A percentile compares a stretch with the other conserved stretches of the same genome.
phyloP scores from a whole-genome alignment of 2,113 vertebrate genomes.

The Sander lucioperca region DNA sequence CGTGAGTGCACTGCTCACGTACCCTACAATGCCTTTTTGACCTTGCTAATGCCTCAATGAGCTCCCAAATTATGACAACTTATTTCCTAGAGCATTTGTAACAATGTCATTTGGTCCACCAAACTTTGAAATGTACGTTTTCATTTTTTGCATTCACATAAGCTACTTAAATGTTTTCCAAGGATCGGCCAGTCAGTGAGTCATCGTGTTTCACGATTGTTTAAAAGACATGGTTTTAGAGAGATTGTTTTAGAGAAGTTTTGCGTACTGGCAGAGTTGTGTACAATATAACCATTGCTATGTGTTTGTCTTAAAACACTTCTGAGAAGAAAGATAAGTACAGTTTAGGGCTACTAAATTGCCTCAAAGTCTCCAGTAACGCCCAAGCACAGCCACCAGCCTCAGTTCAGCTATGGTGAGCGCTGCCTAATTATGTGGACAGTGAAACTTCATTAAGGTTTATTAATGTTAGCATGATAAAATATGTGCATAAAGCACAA shows the following conservation, averaged over 20 bases:
- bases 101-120: not conserved
- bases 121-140: not conserved
- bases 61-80: not conserved
- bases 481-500: not conserved
- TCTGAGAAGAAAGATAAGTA: slow-evolving; percentile 15
- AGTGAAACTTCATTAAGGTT: slow-evolving; percentile 50
- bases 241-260: not conserved
- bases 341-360: slow-evolving; percentile 45
- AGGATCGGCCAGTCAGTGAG: not conserved
- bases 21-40: not conserved
- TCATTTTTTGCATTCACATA: not conserved
- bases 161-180: not conserved
- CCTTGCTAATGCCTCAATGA: not conserved
- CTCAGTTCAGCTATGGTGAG: slow-evolving; percentile 38
- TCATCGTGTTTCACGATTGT: not conserved
- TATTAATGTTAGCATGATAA: not conserved
- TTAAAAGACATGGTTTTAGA: not conserved
- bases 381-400: slow-evolving; percentile 11
- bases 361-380: slow-evolving; percentile 21
- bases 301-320: slow-evolving; percentile 7
- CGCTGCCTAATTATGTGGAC: slow-evolving; percentile 48
- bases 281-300: not conserved
- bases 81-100: slow-evolving; percentile 15
- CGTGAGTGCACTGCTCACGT: not conserved
- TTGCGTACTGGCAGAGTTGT: not conserved